phyloP scores from a whole-genome alignment of 2,797 vertebrate species.

The Pangasius krempfi region DNA sequence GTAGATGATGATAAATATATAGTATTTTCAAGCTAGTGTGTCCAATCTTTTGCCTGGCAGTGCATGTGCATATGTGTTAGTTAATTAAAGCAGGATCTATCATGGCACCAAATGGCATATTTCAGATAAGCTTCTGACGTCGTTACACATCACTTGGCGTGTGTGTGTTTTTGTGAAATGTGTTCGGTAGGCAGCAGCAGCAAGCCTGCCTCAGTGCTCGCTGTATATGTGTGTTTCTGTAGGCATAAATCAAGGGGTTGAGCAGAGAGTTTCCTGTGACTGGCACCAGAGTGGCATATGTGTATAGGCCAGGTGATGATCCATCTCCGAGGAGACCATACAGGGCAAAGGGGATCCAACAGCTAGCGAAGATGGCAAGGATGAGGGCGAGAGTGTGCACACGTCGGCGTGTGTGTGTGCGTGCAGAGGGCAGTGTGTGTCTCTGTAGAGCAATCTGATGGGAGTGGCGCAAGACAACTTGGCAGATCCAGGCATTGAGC shows the following conservation, averaged over 20 bases:
- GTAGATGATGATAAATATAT: not conserved
- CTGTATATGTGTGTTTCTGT: slow-evolving; percentile 92
- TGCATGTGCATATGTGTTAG: slow-evolving; percentile 55
- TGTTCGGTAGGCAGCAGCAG: slow-evolving; percentile 79
- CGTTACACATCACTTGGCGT: slow-evolving; percentile 88
- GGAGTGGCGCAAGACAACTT: slow-evolving; percentile 85
- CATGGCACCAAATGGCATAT: slow-evolving; percentile 44
- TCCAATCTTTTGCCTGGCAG: slow-evolving; percentile 28
- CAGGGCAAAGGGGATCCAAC: slow-evolving; percentile 93
- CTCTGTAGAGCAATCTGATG: slow-evolving; percentile 94
- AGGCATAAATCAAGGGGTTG: slow-evolving; percentile 92
- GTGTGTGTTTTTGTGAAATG: slow-evolving; percentile 73
- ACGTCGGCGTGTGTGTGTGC: slow-evolving; percentile 76
- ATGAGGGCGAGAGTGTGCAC: slow-evolving; percentile 86
- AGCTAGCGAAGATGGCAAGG: slow-evolving; percentile 88
- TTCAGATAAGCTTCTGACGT: slow-evolving; percentile 49
- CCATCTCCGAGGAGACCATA: slow-evolving; percentile 87
- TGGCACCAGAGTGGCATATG: slow-evolving; percentile 86
- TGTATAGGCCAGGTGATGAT: slow-evolving; percentile 82
- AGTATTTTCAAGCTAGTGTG: not conserved
- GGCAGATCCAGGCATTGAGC: slow-evolving; percentile 89
- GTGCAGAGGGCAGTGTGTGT: slow-evolving; percentile 82
- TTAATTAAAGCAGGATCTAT: slow-evolving; percentile 26
- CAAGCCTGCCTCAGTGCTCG: slow-evolving; percentile 85
- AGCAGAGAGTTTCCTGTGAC: slow-evolving; percentile 91